Conservation (phyloP, 2,888 invertebrate genomes). For the Hydropsyche betteni region DNA sequence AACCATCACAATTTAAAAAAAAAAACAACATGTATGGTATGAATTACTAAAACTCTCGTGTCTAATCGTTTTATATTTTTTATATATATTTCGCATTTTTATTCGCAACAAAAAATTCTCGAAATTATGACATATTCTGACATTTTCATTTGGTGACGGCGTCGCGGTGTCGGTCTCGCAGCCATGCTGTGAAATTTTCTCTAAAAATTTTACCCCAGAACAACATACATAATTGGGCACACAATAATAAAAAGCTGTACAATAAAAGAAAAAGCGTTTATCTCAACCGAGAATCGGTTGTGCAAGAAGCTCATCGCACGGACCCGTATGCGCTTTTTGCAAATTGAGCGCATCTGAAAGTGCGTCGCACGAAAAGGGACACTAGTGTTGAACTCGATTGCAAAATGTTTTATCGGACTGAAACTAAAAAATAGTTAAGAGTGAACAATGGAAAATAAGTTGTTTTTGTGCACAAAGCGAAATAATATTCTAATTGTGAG, state of each 20-base stretch:
- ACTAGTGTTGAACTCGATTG: background rate
- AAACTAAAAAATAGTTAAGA: background rate
- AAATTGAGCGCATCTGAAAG: constrained; percentile 7
- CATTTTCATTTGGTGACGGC: constrained; percentile 16
- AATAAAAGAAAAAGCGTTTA: constrained; percentile 19
- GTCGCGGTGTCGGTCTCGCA: background rate
- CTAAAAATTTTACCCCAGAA: constrained; percentile 19
- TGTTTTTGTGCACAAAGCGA: background rate
- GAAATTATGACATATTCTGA: constrained; percentile 2
- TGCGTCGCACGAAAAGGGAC: background rate
- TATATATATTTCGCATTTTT: too few relatives aligned
- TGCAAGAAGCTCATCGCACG: background rate
- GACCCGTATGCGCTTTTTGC: constrained; percentile 16
- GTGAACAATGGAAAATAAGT: background rate
- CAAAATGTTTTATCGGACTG: background rate
- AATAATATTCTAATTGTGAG: background rate
- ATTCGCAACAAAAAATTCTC: background rate
- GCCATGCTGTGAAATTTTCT: constrained; percentile 17
- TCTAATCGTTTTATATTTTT: too few relatives aligned
- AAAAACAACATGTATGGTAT: too few relatives aligned
- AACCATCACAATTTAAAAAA: background rate
- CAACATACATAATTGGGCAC: constrained; percentile 13
- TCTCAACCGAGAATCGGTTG: constrained; percentile 1
- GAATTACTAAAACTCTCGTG: too few relatives aligned
- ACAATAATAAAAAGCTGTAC: constrained; percentile 17